Percentiles rank a stretch among this genome's conserved stretches.
Evolutionary conservation across 2,888 invertebrate species (phyloP).

Genomic region (Lepidocyrtoides sp.): DNA sequence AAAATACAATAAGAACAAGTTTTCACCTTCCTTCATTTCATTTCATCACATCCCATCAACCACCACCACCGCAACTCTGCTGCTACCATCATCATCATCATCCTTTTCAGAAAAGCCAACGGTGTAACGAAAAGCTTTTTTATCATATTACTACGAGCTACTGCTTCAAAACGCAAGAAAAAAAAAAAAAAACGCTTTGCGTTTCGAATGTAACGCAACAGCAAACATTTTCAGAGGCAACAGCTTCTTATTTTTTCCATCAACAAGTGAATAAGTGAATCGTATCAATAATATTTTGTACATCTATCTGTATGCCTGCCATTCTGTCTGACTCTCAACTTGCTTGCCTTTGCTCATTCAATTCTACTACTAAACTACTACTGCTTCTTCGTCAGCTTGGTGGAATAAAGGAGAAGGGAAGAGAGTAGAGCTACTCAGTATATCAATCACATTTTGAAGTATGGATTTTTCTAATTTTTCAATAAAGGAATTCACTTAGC

Average conservation of each 20-base stretch:
- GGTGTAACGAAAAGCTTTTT: slow-evolving; percentile 1
- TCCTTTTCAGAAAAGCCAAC: not conserved
- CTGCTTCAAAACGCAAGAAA: slow-evolving; percentile 15
- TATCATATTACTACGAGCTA: not conserved
- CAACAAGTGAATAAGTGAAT: slow-evolving; percentile 68
- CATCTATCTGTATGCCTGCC: not conserved
- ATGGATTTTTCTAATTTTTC: slow-evolving; percentile 78
- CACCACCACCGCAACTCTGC: slow-evolving; percentile 37
- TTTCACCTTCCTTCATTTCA: slow-evolving; percentile 65
- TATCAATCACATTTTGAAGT: slow-evolving; percentile 81
- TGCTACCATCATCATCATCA: slow-evolving; percentile 19
- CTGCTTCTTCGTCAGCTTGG: slow-evolving; percentile 10
- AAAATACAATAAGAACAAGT: slow-evolving; percentile 63
- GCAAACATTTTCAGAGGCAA: not conserved
- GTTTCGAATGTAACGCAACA: slow-evolving; percentile 32
- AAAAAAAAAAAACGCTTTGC: not conserved
- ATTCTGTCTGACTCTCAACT: slow-evolving; percentile 27
- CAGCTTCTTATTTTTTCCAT: slow-evolving; percentile 46
- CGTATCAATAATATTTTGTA: slow-evolving; percentile 45
- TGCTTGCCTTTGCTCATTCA: not conserved
- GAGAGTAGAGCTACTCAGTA: slow-evolving; percentile 78
- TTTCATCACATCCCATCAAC: slow-evolving; percentile 59
- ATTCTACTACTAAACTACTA: not conserved
- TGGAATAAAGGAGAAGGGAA: not conserved
- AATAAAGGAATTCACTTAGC: slow-evolving; percentile 74